phyloP scores from a whole-genome alignment of 2,797 vertebrate genomes.

The Spinibarbus caldwelli region DNA sequence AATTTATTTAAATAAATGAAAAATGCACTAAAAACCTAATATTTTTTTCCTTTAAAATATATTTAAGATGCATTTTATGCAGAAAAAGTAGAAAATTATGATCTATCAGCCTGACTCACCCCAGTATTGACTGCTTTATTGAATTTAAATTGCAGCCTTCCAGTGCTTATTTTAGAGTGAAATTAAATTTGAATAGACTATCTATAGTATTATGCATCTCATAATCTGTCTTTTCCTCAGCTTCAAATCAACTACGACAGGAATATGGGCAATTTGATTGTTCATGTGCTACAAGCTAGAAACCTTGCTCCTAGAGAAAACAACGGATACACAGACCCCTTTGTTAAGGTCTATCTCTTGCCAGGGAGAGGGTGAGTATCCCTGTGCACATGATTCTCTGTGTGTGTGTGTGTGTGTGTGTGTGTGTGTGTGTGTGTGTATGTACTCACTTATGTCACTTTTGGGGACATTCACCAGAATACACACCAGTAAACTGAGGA shows the following conservation, averaged over 20 bases:
- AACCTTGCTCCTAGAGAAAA: constrained; percentile 93
- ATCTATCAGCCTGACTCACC: neutral
- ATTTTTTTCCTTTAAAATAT: neutral
- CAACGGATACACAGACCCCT: constrained; percentile 97
- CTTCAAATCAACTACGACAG: constrained; percentile 99
- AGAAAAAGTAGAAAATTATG: neutral
- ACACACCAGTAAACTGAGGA: too few relatives aligned
- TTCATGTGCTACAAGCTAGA: constrained; percentile 97
- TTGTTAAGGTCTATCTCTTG: constrained; percentile 98
- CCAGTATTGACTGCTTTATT: neutral
- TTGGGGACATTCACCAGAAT: too few relatives aligned
- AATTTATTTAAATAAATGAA: neutral
- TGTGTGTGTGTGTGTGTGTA: neutral
- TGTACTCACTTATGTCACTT: too few relatives aligned
- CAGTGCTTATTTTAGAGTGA: neutral
- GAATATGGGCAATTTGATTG: constrained; percentile 95
- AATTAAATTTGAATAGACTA: neutral
- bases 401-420: neutral
- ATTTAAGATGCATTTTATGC: neutral
- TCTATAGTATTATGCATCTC: constrained; percentile 17
- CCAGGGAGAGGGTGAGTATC: constrained; percentile 94
- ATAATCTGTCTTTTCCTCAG: constrained; percentile 70
- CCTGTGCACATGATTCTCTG: neutral
- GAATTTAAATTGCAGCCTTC: neutral
- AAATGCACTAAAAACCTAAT: neutral